Evolutionary conservation across 2,888 invertebrate species (phyloP), one percentile per base, ranked within the genome.

Genomic region (Oscheius sp.): DNA sequence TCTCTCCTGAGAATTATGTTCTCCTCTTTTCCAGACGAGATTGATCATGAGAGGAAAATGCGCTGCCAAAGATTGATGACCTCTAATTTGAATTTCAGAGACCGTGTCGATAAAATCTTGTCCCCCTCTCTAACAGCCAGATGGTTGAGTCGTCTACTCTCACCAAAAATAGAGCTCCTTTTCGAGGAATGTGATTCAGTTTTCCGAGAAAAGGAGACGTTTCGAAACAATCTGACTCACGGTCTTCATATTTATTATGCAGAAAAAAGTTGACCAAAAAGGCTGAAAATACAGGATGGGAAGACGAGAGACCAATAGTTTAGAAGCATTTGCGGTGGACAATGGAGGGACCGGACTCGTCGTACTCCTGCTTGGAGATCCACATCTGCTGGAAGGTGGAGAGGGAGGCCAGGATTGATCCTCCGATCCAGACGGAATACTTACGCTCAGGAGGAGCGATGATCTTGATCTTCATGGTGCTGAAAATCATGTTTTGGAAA

Each of bases 341-440:
- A 71, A 85, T 84, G 66, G 85, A 84, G 66, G 85, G 83, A 76
- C 85, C 85, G 75, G 84, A 84, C 76, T 85, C 85, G 80, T 83
- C 83, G 83, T 83, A 82, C 75, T 80, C 79, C 72, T 80, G 80
- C 81, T 84, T 84, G 76, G 84, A 84, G 86, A 88, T 88, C 95
- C 95, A 96, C 93, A 95, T 95, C 90, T 94, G 95, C 90, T 94
- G 94, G 93, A 95, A 93, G 90, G 94, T 94, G 90, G 94, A 93
- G 87, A 96, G 91, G 5, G 95, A 95, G 73, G 96, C 95, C 89
- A 96, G 92, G 92, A 96, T 96, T 90, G 96, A 96, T 85, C 96
- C 96, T 90, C 96, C 96, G 93, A 96, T 96, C 96, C 96, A 96
- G 86, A 96, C 96, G 89, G 96, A 96, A 93, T 96, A 96, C 91